Evolutionary conservation across 2,113 vertebrate species (phyloP), one percentile per base, ranked within the genome.

Genomic region (Aphyosemion australe): DNA sequence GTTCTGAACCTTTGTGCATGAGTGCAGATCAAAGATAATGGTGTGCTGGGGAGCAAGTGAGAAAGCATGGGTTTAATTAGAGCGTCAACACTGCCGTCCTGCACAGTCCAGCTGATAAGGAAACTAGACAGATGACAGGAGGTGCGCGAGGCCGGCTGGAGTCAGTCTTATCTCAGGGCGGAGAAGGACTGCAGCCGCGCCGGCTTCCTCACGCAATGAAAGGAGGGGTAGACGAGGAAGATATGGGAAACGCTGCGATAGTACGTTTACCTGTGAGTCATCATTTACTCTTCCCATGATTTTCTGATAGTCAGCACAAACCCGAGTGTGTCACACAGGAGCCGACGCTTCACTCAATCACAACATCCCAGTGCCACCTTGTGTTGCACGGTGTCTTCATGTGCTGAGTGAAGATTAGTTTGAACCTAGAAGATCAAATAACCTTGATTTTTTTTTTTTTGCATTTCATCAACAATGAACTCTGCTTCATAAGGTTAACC

Each of bases 131-230:
- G 90, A 88, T 89, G 91, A 91, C 91, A 92, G 89, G 91, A 92
- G 90, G 91, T 87, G 91, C 90, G 85, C 67, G 84, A 81, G 87
- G 86, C 84, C 62, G 67, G 78, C 76, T 90, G 91, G 92, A 94
- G 93, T 93, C 92, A 91, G 88, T 63, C 88, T 94, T 93, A 93
- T 94, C 93, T 91, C 55, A n/a, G 78, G 81, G 86, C 69, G 78
- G 85, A 83, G 88, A 84, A 71, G 84, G 82, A 76, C 85, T 78
- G 83, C 83, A 86, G 87, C 85, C 88, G 88, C 84, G 88, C 80
- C 53, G 72, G 82, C 84, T 91, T 93, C 90, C 90, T 92, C 91
- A 91, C 77, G 87, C 89, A 79, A 89, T 61, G 32, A 53, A 74
- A 78, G 76, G 83, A 75, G 82, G 75, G 72, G 72, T 7, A 54